Base-by-base conservation (phyloP, 2,113 vertebrate species). In the Xenus cinereus region DNA sequence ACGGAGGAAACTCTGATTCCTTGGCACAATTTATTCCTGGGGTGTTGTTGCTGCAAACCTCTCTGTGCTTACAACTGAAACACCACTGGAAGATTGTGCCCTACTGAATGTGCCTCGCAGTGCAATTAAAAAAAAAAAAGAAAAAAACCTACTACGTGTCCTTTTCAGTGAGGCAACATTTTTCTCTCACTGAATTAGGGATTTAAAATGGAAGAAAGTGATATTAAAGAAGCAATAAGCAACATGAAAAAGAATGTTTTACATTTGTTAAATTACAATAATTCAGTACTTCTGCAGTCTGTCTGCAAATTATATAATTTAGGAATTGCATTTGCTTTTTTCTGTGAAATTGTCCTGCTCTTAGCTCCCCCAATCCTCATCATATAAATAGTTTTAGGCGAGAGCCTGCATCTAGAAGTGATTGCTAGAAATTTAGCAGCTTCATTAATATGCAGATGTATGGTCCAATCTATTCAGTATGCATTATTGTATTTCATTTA, bases 401-500 rank as follows among this genome's bases (percentile, higher is more conserved):
- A 93, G 85, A 97, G 87, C 69, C 64, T 67, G 50, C 87, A 51
- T 60, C 90, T 88, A 89, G 72, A 84, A 92, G 57, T 37, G 69
- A 93, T 93, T 95, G 91, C 85, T 93, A 54, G 75, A 97, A 94
- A 48, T 76, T 87, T 43, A 84, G 74, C 74, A 79, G 59, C 66
- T 86, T 96, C 95, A 83, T 96, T 98, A 95, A 95, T 84, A 96
- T 96, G 89, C 73, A 94, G 82, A 95, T 83, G 51, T 56, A 35
- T 67, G 59, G 43, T 39, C 93, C 91, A 54, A 63, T 82, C 93
- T 96, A 80, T 88, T 97, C 94, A 91, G 56, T 57, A 73, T 95
- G 87, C 79, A 92, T 97, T 96, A 86, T 91, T 86, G 45, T 95
- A 94, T 95, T 97, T 96, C 77, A 94, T 94, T 96, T 96, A 90